phyloP scores from a whole-genome alignment of 1,140 invertebrate genomes.

The Lepidurus apus region DNA sequence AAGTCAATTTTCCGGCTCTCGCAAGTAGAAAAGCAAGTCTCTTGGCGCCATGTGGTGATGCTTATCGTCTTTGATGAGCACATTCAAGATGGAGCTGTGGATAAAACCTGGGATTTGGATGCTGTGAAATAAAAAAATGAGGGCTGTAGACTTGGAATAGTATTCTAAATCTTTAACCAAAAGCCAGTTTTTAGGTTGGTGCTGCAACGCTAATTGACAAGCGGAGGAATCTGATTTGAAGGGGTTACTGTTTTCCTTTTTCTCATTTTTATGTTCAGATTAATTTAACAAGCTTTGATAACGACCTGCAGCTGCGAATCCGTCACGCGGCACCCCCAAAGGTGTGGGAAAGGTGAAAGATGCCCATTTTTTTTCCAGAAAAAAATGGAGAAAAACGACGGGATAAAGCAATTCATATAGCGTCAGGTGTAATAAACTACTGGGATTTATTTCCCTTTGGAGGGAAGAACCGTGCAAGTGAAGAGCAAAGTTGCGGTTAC shows the following conservation, averaged over 20 bases:
- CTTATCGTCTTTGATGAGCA: no score
- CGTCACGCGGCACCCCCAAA: conserved; percentile 7
- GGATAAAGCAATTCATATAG: conserved; percentile 2
- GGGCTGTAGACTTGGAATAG: no score
- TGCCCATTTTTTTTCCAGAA: neutral
- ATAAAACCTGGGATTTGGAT: no score
- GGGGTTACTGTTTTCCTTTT: neutral
- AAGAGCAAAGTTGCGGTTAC: neutral
- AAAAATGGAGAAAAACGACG: neutral
- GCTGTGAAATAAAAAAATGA: no score
- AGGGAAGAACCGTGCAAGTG: no score
- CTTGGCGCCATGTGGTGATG: no score
- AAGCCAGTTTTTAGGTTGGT: no score
- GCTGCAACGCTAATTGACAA: neutral
- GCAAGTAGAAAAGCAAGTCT: no score
- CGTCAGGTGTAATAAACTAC: conserved; percentile 10
- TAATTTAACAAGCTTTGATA: neutral
- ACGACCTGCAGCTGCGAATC: conserved; percentile 2
- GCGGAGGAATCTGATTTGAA: neutral
- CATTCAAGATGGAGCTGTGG: no score
- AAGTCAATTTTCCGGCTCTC: neutral
- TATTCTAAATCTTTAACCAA: no score
- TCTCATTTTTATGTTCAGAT: neutral
- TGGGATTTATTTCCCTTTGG: neutral
- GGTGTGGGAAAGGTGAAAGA: neutral